Base-by-base conservation (phyloP, 2,113 vertebrate species). In the Rhinogobius similis region DNA sequence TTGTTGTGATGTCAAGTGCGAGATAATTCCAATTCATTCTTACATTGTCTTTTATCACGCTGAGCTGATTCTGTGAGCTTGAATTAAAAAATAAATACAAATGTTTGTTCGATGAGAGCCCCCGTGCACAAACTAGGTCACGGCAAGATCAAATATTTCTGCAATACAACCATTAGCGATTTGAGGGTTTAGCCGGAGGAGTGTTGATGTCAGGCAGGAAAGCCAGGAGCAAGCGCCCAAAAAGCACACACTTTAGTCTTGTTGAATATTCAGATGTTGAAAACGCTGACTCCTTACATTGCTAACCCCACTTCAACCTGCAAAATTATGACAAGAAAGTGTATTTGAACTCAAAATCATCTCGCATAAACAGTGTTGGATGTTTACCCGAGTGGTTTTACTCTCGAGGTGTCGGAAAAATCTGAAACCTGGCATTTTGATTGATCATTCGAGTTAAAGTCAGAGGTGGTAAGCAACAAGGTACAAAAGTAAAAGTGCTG, bases 71-170 rank as follows among this genome's bases (percentile, higher is more conserved):
- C 68, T 32, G 50, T 62, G 12, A 12, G 58, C 58, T 21, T 50
- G 12, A 56, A 44, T 20, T 16, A 48, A 16, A 48, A 16, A 52
- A n/a, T n/a, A n/a, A n/a, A n/a, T n/a, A n/a, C n/a, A n/a, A 24
- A 12, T 27, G 1, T 7, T 12, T 48, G 41, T 43, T 70, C n/a
- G 67, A 67, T 67, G 21, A 46, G 52, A 77, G 61, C 29, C 24
- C 10, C 32, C 36, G 18, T 46, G 16, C 32, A 69, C n/a, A 73
- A 82, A 80, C 65, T 80, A 36, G 72, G 74, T 79, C 65, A 65
- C 5, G 10, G 48, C 61, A 69, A 69, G 59, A 76, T 82, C 67
- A 82, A 74, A 77, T 82, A 78, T 68, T 74, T 70, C 59, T 64
- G 70, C 48, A 71, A 21, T 43, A 62, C 62, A 66, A 61, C 61